Percentiles rank a stretch among this genome's conserved stretches.
Evolutionary conservation across 2,113 vertebrate species (phyloP).

Genomic region (Helogale parvula): DNA sequence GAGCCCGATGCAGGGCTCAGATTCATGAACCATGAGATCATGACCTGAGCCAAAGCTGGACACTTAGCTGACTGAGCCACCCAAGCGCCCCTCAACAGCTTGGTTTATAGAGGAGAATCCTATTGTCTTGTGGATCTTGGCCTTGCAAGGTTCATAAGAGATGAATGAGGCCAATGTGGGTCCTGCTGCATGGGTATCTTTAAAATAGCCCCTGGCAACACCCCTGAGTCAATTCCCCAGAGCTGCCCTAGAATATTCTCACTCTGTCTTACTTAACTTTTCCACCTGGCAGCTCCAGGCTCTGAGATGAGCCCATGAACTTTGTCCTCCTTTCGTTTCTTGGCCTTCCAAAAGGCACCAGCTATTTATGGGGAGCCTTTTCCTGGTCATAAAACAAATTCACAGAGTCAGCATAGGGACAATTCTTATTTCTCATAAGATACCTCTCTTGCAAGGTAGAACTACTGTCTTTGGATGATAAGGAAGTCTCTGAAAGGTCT

Average conservation of each 20-base stretch:
- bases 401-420: background rate
- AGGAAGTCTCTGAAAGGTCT: background rate
- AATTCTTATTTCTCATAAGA: background rate
- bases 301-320: background rate
- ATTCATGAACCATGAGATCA: too few relatives aligned
- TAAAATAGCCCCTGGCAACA: background rate
- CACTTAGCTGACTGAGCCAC: too few relatives aligned
- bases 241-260: background rate
- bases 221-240: background rate
- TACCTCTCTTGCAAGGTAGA: background rate
- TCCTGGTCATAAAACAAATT: background rate
- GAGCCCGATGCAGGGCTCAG: too few relatives aligned
- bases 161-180: background rate
- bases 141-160: background rate
- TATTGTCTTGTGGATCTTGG: background rate
- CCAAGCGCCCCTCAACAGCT: background rate
- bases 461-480: background rate
- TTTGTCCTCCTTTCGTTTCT: background rate
- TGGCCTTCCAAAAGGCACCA: background rate
- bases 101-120: background rate
- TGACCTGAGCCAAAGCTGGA: too few relatives aligned
- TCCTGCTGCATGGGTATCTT: background rate
- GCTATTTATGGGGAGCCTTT: background rate
- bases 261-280: background rate
- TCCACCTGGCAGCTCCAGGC: background rate